Evolutionary conservation across 2,797 vertebrate species (phyloP), one percentile per base, ranked within the genome.

Genomic region (Graptemys geographica): DNA sequence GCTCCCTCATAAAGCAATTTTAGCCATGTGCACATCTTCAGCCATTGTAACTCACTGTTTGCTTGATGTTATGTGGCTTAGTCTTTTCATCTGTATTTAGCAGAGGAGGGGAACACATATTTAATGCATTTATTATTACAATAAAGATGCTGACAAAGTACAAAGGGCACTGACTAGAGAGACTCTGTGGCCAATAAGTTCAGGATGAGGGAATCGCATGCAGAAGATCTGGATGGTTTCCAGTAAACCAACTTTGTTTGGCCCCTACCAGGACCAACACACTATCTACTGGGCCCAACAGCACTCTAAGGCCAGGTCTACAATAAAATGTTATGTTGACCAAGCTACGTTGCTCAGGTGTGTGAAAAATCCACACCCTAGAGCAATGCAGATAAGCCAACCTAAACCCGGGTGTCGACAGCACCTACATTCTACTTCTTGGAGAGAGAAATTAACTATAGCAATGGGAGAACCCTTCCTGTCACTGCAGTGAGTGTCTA

Each of bases 1-100:
- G 83, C 23, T 53, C 2, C 55, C 59, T 89, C n/a, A 79, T 69
- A 78, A 72, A 88, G 23, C 8, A 0, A 0, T 85, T 88, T 85
- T 69, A 92, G 76, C 56, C 16, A n/a, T 85, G 62, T 1, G 0
- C 55, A 10, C 5, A 6, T 84, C 84, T 44, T 28, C 19, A 37
- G 33, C 18, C 4, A 21, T 19, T 19, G 18, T 19, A n/a, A n/a
- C 33, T 37, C 62, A 37, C 16, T 37, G 62, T 37, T 69, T 69
- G 62, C 62, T 69, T 69, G 18, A 37, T 69, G 18, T 37, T 37
- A 37, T 19, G 16, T 69, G 33, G 33, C 33, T 69, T 69, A 69
- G 62, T 65, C 59, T 65, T n/a, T 33, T 18, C 59, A 65, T n/a
- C 31, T 65, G 59, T 69, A 69, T 37, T 69, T 69, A 37, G 25